These are phyloP conservation scores for Eptatretus atami DNA, from an alignment of 2,797 vertebrate species.

Conservation along the genomic window DNA sequence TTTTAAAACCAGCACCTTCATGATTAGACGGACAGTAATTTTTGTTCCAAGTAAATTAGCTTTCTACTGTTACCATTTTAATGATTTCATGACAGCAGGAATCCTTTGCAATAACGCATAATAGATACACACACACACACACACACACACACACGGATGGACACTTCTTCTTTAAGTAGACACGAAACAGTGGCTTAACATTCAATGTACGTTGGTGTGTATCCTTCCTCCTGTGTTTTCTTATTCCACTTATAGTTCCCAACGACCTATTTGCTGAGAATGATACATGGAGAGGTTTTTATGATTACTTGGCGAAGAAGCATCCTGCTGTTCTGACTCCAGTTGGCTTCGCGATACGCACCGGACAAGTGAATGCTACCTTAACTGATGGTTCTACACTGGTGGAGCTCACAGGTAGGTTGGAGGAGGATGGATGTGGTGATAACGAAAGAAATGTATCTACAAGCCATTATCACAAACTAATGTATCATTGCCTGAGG, in stretches of 20 bases:
- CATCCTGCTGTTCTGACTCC: slow-evolving; percentile 83
- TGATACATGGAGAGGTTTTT: slow-evolving; percentile 83
- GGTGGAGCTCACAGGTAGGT: slow-evolving; percentile 43
- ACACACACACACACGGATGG: not conserved
- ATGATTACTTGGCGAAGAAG: slow-evolving; percentile 85
- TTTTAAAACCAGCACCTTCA: too few species aligned
- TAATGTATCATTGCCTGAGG: too few species aligned
- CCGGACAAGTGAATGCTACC: slow-evolving; percentile 64
- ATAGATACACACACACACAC: too few species aligned
- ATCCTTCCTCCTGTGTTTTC: too few species aligned
- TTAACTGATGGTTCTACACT: slow-evolving; percentile 72
- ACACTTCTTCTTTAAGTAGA: not conserved
- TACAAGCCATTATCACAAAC: too few species aligned
- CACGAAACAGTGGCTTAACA: not conserved
- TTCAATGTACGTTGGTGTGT: too few species aligned
- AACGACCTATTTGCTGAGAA: slow-evolving; percentile 73
- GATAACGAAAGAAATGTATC: too few species aligned
- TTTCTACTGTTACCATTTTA: too few species aligned
- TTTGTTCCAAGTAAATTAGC: too few species aligned
- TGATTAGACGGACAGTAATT: too few species aligned
- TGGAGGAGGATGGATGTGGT: not conserved
- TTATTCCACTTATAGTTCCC: slow-evolving; percentile 25
- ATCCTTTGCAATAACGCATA: too few species aligned
- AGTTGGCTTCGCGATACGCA: slow-evolving; percentile 42
- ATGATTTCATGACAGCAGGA: too few species aligned